Evolutionary conservation across 2,888 invertebrate genomes (phyloP).

Genomic region (Osmoderma eremita): DNA sequence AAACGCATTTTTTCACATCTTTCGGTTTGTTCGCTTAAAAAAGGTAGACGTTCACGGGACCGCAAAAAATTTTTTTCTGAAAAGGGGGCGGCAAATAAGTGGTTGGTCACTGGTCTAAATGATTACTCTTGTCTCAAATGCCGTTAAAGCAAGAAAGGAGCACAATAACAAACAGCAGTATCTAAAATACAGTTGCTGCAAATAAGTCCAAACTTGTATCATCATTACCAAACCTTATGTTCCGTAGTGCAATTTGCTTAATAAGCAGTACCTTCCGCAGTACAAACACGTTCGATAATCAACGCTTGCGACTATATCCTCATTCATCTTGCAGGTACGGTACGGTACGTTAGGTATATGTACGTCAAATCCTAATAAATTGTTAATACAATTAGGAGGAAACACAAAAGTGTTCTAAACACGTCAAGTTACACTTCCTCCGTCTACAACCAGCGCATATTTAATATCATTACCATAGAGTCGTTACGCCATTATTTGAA

Average conservation of each 20-base stretch:
- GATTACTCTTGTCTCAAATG: too few relatives aligned
- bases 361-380: constrained; percentile 34
- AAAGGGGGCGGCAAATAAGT: too few relatives aligned
- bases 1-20: too few relatives aligned
- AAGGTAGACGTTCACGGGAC: too few relatives aligned
- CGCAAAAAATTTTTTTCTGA: too few relatives aligned
- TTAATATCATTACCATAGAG: constrained; percentile 46
- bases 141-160: too few relatives aligned
- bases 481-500: constrained; percentile 46
- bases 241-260: constrained; percentile 7
- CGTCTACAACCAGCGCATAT: constrained; percentile 38
- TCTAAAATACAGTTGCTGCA: too few relatives aligned
- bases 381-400: constrained; percentile 40
- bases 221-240: not conserved
- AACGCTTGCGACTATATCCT: constrained; percentile 7
- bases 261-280: constrained; percentile 1
- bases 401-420: constrained; percentile 41
- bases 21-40: too few relatives aligned
- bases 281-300: constrained; percentile 13
- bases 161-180: too few relatives aligned
- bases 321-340: constrained; percentile 1
- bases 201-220: too few relatives aligned
- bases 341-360: constrained; percentile 4
- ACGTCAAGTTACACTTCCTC: constrained; percentile 35
- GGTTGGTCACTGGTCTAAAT: too few relatives aligned